Evolutionary conservation across 2,888 invertebrate species (phyloP).

Genomic region (Prionchulus punctatus): DNA sequence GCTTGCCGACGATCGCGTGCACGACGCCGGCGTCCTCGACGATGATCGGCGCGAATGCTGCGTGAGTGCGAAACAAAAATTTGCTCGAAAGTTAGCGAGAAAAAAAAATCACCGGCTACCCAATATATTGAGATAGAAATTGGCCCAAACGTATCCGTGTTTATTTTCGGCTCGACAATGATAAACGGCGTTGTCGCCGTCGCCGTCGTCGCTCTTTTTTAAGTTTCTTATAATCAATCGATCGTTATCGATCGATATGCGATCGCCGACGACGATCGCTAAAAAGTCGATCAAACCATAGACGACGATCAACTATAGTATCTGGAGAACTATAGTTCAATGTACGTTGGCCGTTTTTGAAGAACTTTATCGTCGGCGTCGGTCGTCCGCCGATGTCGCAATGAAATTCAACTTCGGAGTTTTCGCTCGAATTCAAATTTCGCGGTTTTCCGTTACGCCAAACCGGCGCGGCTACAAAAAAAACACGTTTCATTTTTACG

Average conservation of each 20-base stretch:
- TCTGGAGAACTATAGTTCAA: background rate
- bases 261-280: constrained; percentile 47
- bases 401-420: constrained; percentile 66
- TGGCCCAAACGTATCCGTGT: constrained; percentile 89
- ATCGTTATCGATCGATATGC: background rate
- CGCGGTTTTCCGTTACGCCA: constrained; percentile 58
- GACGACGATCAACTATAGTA: background rate
- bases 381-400: constrained; percentile 82
- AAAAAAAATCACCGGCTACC: constrained; percentile 37
- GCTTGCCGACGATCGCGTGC: constrained; percentile 61
- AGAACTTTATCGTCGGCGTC: constrained; percentile 57
- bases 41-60: constrained; percentile 6
- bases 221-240: background rate
- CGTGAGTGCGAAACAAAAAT: background rate
- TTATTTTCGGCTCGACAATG: constrained; percentile 98
- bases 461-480: constrained; percentile 49
- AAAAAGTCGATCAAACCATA: constrained; percentile 4
- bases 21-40: constrained; percentile 54
- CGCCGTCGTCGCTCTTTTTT: constrained; percentile 15
- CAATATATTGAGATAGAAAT: constrained; percentile 87
- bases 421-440: constrained; percentile 71
- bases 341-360: constrained; percentile 36
- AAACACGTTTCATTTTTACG: background rate
- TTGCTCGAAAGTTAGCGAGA: no score
- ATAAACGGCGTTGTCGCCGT: constrained; percentile 76